A percentile compares a stretch with the other conserved stretches of the same genome.
Evolutionary conservation across 2,113 vertebrate genomes (phyloP).

Genomic region (Ginglymostoma cirratum): DNA sequence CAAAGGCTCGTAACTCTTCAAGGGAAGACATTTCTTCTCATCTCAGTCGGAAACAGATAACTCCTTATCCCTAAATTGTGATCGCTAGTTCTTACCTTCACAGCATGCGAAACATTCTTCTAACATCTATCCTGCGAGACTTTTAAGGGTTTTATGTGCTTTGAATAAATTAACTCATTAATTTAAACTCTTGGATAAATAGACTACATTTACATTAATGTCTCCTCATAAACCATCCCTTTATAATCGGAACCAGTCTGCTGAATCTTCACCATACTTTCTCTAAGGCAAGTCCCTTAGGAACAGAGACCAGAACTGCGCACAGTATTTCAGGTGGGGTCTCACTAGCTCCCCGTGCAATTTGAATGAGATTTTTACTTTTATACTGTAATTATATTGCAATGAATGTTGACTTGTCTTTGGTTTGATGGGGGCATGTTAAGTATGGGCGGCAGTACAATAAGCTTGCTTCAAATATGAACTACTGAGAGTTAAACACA

Average conservation of each 20-base stretch:
- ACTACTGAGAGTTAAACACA: background rate
- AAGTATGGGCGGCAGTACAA: background rate
- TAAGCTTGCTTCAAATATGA: background rate
- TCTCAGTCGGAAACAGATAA: background rate
- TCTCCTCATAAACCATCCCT: background rate
- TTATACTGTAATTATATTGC: background rate
- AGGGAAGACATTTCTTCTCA: background rate
- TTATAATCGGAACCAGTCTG: background rate
- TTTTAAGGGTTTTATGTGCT: background rate
- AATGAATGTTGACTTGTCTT: background rate
- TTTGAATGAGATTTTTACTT: background rate
- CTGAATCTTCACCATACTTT: background rate
- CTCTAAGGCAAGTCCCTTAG: background rate
- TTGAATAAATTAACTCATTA: background rate
- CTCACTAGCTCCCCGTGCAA: background rate
- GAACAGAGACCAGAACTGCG: background rate
- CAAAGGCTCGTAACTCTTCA: background rate
- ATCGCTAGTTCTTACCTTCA: no score
- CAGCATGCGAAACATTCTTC: background rate
- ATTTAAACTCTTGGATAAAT: background rate
- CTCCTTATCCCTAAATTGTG: no score
- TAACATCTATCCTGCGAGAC: background rate
- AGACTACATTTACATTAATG: background rate
- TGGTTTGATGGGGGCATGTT: background rate
- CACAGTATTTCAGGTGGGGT: no score